Base-by-base conservation (phyloP, 2,113 vertebrate genomes). In the Chloroceryle aenea region DNA sequence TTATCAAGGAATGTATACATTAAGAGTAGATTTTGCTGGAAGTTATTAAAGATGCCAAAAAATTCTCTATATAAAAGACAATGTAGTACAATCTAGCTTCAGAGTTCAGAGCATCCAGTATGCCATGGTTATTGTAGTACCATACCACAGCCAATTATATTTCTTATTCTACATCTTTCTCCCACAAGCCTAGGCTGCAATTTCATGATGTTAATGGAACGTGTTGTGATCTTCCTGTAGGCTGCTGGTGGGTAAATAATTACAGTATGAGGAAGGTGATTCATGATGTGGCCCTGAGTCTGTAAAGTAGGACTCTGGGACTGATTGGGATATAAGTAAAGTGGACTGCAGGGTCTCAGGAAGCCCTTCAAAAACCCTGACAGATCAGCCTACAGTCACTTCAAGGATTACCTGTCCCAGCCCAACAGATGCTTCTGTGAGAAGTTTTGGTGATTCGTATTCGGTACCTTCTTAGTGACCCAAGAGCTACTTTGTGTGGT, bases 361-460 rank as follows among this genome's bases (percentile, higher is more conserved):
- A 71, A 45, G 34, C 56, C 32, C 58, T 63, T 81, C 42, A 30
- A 45, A 66, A 7, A 38, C 15, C 32, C 73, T 90, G 69, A 47
- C 48, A 69, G 56, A 77, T 95, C 34, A 76, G 32, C 34, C 76
- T 5, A 3, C 36, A 82, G 62, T 78, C 56, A 10, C 48, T 45
- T 9, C 48, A 83, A 71, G 34, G 36, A 69, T 30, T 2, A 26
- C 13, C 53, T 62, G 73, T 68, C 11, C 62, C 74, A 86, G 43
- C 30, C 14, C 13, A 84, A 23, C 18, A 83, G 22, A 42, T 45
- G 38, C 47, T 88, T 72, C 79, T 78, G 20, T 74, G n/a, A 85
- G 81, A 96, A 94, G 58, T 93, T 94, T 64, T 88, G 71, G 26
- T 92, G 66, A 67, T 96, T 94, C 96, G 66, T 93, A 48, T 42